Percentiles rank a stretch among this genome's conserved stretches.
Evolutionary conservation across 2,888 invertebrate genomes (phyloP).

Genomic region (Encarsia formosa): DNA sequence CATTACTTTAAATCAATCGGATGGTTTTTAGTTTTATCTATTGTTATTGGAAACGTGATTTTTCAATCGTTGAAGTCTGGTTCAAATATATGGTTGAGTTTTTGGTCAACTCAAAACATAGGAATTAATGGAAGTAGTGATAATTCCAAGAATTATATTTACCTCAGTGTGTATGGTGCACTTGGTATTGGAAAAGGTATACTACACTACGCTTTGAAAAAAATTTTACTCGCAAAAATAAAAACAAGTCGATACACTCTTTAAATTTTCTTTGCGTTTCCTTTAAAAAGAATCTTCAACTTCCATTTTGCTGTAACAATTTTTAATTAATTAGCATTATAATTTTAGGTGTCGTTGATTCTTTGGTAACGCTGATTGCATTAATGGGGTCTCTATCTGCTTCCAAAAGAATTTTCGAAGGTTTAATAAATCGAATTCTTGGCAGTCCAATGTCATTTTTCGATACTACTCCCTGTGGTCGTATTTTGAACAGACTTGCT

Average conservation of each 20-base stretch:
- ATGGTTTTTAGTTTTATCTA: slow-evolving; percentile 65
- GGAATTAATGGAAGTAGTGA: slow-evolving; percentile 58
- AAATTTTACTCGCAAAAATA: background rate
- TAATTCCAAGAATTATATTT: slow-evolving; percentile 65
- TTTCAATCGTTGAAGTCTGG: slow-evolving; percentile 83
- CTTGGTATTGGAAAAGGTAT: slow-evolving; percentile 87
- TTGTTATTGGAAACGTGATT: slow-evolving; percentile 73
- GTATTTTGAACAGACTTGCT: slow-evolving; percentile 66
- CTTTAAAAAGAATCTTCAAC: too few species aligned
- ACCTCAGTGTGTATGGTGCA: slow-evolving; percentile 85
- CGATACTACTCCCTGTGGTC: slow-evolving; percentile 66
- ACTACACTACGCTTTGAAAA: slow-evolving; percentile 37
- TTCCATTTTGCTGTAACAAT: too few species aligned
- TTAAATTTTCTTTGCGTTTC: too few species aligned
- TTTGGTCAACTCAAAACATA: slow-evolving; percentile 73
- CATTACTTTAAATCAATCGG: slow-evolving; percentile 86
- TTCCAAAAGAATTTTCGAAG: slow-evolving; percentile 59
- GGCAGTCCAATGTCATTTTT: slow-evolving; percentile 67
- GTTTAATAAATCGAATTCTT: slow-evolving; percentile 57
- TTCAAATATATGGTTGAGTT: slow-evolving; percentile 80
- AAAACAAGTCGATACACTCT: too few species aligned
- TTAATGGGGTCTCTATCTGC: slow-evolving; percentile 53
- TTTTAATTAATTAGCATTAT: too few species aligned
- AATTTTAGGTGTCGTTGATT: background rate
- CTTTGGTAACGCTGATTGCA: background rate